Base-by-base conservation (phyloP, 2,888 invertebrate species). In the Synanthedon vespiformis region DNA sequence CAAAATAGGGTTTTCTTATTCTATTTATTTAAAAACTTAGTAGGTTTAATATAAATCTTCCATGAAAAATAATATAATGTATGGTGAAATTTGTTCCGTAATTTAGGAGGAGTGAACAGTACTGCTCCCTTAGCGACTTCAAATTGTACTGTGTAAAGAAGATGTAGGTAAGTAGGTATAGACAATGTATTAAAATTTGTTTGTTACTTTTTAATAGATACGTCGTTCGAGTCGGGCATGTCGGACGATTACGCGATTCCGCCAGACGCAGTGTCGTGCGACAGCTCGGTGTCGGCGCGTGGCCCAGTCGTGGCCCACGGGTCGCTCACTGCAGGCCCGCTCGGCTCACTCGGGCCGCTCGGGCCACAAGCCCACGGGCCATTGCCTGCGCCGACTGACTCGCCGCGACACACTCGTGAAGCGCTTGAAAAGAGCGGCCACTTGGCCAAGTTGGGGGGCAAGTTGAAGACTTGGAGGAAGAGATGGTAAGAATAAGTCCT, bases 241-340 rank as follows among this genome's bases (percentile, higher is more conserved):
- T 97, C 97, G 40, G 97, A 97, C 75, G 98, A 98, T 88, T 98
- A 98, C 81, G 97, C 97, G 55, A 93, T 98, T 68, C 98, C 98
- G 10, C 98, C 98, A 10, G 98, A 98, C 80, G 97, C 97, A 0
- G 89, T 95, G 14, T 95, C 95, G 55, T 91, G 91, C 72, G 92
- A 92, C 72, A 92, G 92, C 49, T 92, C 92, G 64, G 88, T 93
- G 70, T 57, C 90, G 89, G 70, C 93, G 93, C 75, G 93, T 93
- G 48, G 92, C 92, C 60, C 90, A 94, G 72, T 94, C 94, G 57
- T 89, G 89, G 69, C 94, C 93, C 75, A 93, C 93, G 48, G 92
- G 92, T 60, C 90, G 94, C 72, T 94, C 94, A 1, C 34, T 34
- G 34, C 10, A 0, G 65, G 93, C 93, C 22, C 93, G 93, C 41